Evolutionary conservation across 2,888 invertebrate species (phyloP).

Genomic region (Lepetodrilus schrolli): DNA sequence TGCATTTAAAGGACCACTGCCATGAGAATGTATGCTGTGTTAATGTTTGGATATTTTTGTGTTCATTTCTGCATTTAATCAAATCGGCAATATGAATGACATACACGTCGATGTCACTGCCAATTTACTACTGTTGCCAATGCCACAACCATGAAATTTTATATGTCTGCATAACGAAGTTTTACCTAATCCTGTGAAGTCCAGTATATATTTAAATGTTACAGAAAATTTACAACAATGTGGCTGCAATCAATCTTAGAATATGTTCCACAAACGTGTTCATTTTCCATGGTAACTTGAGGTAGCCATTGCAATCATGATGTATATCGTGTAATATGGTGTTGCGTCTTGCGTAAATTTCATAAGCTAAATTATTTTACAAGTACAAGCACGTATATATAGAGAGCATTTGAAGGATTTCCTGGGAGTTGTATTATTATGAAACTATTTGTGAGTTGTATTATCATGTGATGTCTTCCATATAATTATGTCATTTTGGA

Average conservation of each 20-base stretch:
- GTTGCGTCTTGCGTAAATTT: neutral
- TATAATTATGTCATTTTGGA: neutral
- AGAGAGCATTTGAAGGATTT: neutral
- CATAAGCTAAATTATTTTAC: constrained; percentile 13
- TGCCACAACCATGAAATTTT: no score
- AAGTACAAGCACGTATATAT: no score
- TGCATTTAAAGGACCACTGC: constrained; percentile 22
- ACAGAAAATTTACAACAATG: no score
- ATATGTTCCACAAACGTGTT: neutral
- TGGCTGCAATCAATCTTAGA: no score
- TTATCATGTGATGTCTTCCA: neutral
- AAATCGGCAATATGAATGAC: neutral
- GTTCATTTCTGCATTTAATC: neutral
- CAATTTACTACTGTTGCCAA: neutral
- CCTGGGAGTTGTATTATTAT: neutral
- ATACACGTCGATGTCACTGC: neutral
- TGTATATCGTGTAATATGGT: neutral
- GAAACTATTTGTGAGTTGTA: neutral
- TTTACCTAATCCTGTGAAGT: no score
- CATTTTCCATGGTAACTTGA: neutral
- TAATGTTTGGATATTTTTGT: neutral
- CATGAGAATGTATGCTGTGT: neutral
- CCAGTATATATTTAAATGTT: no score
- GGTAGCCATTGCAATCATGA: neutral
- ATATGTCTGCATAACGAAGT: no score